Base-by-base conservation (phyloP, 2,797 vertebrate species). In the Bucorvus abyssinicus region DNA sequence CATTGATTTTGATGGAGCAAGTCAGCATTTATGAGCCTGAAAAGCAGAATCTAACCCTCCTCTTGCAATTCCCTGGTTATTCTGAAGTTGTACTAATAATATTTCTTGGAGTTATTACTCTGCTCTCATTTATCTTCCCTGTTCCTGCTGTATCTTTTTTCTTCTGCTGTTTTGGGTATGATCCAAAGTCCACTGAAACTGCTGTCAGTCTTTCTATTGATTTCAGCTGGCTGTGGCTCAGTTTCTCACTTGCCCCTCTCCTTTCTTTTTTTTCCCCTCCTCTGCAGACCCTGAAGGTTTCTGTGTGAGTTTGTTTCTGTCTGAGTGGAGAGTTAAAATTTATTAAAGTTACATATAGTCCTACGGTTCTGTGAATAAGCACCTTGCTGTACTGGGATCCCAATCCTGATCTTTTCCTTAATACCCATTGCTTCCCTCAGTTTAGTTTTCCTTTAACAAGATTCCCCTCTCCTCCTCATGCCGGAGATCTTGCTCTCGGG, bases 41-140 rank as follows among this genome's bases (percentile, higher is more conserved):
- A 74, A 52, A 95, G 71, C 75, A 85, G 79, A 91, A 83, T 71
- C 55, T 86, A 49, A 64, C 74, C 49, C 24, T 55, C 23, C 27
- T 36, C 27, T 87, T 93, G 40, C 27, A 80, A 44, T 85, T 84
- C 27, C 21, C 40, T n/a, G 53, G 40, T 49, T 74, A 27, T 80
- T 93, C 81, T 68, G 36, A 84, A 92, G 10, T 71, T 90, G 21
- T 38, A 14, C 73, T 77, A 92, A 74, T 69, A 95, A 61, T 67
- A 70, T 44, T 94, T 93, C 57, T 85, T 80, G 64, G 30, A 84
- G 30, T 90, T 94, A 83, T 56, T 93, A 75, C 87, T 87, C 57
- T 91, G 52, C 42, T 57, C 38, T 92, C 63, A 59, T 85, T 89
- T 87, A 56, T 94, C 90, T 36, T 53, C 57, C 34, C 34, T 55